Base-by-base conservation (phyloP, 92 coral and sea anemone species). In the Palythoa grandis region DNA sequence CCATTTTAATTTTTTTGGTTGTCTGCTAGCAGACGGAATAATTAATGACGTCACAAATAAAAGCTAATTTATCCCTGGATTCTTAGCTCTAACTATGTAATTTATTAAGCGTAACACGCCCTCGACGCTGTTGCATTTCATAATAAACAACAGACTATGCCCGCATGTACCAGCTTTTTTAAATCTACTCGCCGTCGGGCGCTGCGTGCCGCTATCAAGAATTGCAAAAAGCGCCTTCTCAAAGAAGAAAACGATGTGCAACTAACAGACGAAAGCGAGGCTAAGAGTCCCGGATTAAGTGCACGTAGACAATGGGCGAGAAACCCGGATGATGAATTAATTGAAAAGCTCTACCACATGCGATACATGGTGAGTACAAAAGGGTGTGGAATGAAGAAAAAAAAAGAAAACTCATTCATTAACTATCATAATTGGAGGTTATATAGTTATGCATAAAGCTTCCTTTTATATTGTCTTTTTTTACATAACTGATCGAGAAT, bases 251-350 rank as follows among this genome's bases (percentile, higher is more conserved):
- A 53, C 0, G 78, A 73, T n/a, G 70, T 10, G 12, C 67, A 77
- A 50, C n/a, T 53, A 20, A 48, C 4, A 10, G 16, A 54, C 52
- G 67, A 25, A 35, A 76, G 22, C 67, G 67, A 76, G 39, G 70
- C 83, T 77, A 63, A 58, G 40, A 20, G 68, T 54, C 52, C 83
- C 50, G 50, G 69, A 77, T 13, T 56, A 9, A 77, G 83, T 54
- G 53, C 70, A 61, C 83, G 83, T 19, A 52, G 82, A 54, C 47
- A 54, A 8, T 76, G 82, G 82, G 82, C 82, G 11, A 53, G 68
- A 23, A 76, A 76, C 82, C 82, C 67, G 67, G 82, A 76, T 12
- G 82, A 77, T 38, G 83, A 77, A 39, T 15, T 60, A 20, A 11
- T 56, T 29, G 83, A 57, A 60, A 77, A 57, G 7, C 68, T 5